These are phyloP conservation scores for Onychomys leucogaster DNA, from an alignment of 2,797 vertebrate genomes.

Conservation along the genomic window DNA sequence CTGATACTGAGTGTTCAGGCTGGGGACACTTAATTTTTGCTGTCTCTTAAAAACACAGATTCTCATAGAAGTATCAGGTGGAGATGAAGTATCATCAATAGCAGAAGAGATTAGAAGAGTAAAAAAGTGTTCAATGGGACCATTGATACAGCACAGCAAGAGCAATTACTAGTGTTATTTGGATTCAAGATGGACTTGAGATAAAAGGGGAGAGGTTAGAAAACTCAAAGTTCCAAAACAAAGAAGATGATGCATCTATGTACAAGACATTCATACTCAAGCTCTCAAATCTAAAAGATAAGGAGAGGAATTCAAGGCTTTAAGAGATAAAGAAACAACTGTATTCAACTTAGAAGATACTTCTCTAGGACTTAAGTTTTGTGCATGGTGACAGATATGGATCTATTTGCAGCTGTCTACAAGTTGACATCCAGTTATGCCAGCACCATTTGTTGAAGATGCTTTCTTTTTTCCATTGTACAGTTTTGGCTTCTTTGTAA, in stretches of 20 bases:
- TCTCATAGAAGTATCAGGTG: not conserved
- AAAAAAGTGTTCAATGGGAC: not conserved
- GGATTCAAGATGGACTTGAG: not conserved
- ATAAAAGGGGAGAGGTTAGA: fast-evolving
- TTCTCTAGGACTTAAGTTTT: too few species aligned
- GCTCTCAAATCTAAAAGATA: not conserved
- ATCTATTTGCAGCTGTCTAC: too few species aligned
- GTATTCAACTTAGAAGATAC: not conserved
- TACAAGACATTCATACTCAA: not conserved
- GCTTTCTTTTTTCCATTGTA: too few species aligned
- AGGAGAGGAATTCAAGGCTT: not conserved
- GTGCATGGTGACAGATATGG: too few species aligned
- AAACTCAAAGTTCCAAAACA: not conserved
- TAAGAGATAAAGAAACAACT: not conserved
- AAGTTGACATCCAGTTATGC: too few species aligned
- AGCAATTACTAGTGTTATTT: not conserved
- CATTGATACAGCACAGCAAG: not conserved
- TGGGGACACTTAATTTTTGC: not conserved
- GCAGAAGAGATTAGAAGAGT: not conserved
- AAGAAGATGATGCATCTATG: not conserved
- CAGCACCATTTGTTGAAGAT: too few species aligned
- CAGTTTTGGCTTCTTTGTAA: too few species aligned
- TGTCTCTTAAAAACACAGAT: not conserved
- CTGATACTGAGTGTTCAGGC: not conserved
- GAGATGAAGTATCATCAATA: not conserved